phyloP scores from a whole-genome alignment of 2,888 invertebrate genomes.

The Pedicia rivosa region DNA sequence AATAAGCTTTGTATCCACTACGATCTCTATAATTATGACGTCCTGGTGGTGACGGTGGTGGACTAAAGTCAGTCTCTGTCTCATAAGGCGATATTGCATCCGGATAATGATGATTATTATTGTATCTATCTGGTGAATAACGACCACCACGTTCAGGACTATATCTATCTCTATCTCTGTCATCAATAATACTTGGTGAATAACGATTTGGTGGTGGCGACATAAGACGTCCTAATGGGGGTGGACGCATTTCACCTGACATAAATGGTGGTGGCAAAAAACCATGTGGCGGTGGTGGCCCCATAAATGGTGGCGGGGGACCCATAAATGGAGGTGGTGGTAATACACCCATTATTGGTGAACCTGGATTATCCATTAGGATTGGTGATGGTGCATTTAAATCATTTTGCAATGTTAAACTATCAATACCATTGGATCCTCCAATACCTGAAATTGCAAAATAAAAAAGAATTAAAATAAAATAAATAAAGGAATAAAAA shows the following conservation, averaged over 20 bases:
- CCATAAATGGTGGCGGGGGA: slow-evolving; percentile 47
- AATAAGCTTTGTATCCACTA: slow-evolving; percentile 8
- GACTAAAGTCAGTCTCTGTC: slow-evolving; percentile 52
- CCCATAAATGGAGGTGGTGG: slow-evolving; percentile 41
- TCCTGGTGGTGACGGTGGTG: slow-evolving; percentile 40
- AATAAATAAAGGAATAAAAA: too few relatives aligned
- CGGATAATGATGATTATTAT: slow-evolving; percentile 32
- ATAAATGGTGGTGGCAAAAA: slow-evolving; percentile 42
- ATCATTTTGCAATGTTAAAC: slow-evolving; percentile 13
- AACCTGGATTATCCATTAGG: slow-evolving; percentile 26
- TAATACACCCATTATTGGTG: slow-evolving; percentile 34
- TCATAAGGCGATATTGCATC: slow-evolving; percentile 32
- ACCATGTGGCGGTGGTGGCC: slow-evolving; percentile 40
- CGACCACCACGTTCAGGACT: slow-evolving; percentile 26
- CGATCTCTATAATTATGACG: slow-evolving; percentile 25
- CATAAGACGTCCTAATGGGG: slow-evolving; percentile 37
- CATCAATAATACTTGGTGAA: slow-evolving; percentile 20
- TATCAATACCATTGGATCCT: slow-evolving; percentile 7
- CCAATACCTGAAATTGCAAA: slow-evolving; percentile 7
- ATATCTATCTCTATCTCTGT: slow-evolving; percentile 26
- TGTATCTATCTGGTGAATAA: slow-evolving; percentile 38
- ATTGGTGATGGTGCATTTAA: slow-evolving; percentile 24
- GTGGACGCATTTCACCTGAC: slow-evolving; percentile 35
- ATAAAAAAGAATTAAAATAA: slow-evolving; percentile 1
- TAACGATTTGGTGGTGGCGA: slow-evolving; percentile 33